Percentiles rank a stretch among this genome's conserved stretches.
Conservation (phyloP, 2,113 vertebrate genomes). For the Notarius quadriscutis region DNA sequence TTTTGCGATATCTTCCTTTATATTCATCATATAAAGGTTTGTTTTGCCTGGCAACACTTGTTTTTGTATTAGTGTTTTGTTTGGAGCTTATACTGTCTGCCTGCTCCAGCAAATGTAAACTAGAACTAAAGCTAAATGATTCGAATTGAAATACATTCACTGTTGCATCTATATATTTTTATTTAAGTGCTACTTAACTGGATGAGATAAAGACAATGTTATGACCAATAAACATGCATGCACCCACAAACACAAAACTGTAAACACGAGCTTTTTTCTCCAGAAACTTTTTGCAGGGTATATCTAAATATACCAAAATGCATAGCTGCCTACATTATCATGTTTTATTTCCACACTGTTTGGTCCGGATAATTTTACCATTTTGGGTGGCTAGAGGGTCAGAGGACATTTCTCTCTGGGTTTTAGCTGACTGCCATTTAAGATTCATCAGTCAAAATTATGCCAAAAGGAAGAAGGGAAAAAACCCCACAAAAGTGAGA, state of each 20-base stretch:
- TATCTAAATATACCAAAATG: background rate
- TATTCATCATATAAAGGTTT: no score
- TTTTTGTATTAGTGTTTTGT: background rate
- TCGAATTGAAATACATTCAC: background rate
- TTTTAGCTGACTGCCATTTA: constrained; percentile 1
- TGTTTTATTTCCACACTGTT: background rate
- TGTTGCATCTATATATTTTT: background rate
- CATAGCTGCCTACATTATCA: background rate
- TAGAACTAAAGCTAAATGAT: background rate
- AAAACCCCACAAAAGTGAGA: background rate
- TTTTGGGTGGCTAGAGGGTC: background rate
- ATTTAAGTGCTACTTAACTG: background rate
- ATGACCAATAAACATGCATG: background rate
- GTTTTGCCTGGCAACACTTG: no score
- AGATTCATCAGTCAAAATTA: background rate
- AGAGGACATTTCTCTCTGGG: background rate
- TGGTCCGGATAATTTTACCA: background rate
- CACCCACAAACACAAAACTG: background rate
- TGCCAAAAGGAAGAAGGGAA: background rate
- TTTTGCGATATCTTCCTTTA: no score
- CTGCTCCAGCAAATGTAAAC: background rate
- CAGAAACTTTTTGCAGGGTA: background rate
- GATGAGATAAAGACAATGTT: background rate
- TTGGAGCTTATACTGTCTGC: background rate
- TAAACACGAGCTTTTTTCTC: background rate